phyloP scores from a whole-genome alignment of 2,113 vertebrate species.

The Apteryx owenii region DNA sequence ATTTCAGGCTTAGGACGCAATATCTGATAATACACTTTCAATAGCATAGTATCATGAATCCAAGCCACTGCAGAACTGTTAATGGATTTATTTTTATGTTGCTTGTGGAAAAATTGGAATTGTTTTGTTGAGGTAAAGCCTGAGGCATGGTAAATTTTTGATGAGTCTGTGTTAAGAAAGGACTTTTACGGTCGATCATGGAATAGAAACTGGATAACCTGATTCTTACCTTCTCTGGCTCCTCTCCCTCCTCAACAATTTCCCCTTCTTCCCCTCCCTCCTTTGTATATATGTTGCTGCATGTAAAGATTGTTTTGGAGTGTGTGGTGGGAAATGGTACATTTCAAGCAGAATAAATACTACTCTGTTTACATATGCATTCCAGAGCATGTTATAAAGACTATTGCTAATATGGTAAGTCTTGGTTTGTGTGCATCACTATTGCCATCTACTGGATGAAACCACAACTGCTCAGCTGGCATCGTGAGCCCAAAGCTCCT shows the following conservation, averaged over 20 bases:
- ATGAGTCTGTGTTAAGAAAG: background rate
- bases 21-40: background rate
- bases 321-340: background rate
- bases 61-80: background rate
- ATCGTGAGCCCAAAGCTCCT: background rate
- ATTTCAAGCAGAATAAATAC: background rate
- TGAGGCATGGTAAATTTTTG: background rate
- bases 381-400: accelerated
- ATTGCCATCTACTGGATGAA: slow-evolving; percentile 54
- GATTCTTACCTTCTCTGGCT: background rate
- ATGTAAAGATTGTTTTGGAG: background rate
- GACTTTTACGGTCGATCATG: background rate
- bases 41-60: background rate
- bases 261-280: background rate
- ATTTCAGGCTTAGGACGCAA: background rate
- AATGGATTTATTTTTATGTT: background rate
- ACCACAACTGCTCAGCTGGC: background rate
- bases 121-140: background rate
- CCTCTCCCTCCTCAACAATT: background rate
- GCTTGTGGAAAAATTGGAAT: background rate
- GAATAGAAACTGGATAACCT: background rate
- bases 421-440: background rate
- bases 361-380: accelerated
- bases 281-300: background rate
- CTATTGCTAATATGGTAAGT: accelerated